Evolutionary conservation across 2,797 vertebrate species (phyloP), one percentile per base, ranked within the genome.

Genomic region (Psittacula echo): DNA sequence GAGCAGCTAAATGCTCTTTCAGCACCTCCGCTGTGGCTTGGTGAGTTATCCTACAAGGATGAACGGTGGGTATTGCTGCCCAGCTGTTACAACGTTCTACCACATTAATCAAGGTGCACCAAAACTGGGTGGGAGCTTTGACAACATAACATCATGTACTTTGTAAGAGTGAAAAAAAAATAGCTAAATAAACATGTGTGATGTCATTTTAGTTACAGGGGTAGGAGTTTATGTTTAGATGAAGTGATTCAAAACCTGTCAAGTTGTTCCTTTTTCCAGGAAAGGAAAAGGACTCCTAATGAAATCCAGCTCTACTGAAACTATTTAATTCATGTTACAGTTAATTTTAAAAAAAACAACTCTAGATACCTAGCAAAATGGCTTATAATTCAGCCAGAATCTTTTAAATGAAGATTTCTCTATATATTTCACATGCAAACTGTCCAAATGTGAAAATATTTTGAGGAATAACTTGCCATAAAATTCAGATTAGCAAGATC

Each of bases 401-500:
- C 26, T 73, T 87, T 80, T 26, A 65, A 67, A 75, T 42, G 0
- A 51, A 37, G 12, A 56, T 58, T 89, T 85, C 24, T 85, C 42
- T 42, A 32, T 19, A 5, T n/a, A 90, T 76, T 75, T 90, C 22
- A 70, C 10, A 34, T 4, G 78, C 54, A 81, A 88, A 84, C 60
- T 50, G 39, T 42, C 50, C 71, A 88, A 95, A 93, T n/a, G 34
- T 58, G 10, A 39, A 86, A 72, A 72, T 60, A 73, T 75, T 96
- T 81, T 0, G 2, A 58, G 42, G 78, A 92, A 75, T 39, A 83
- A 81, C 50, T 62, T 54, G 44, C 42, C 64, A 87, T 67, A 79
- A 86, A 91, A 92, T 74, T 93, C 48, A 91, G 84, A 93, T 91
- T 50, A 94, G 42, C 32, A 81, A 78, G 79, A 72, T 65, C 34